These are phyloP conservation scores for Australoheros scitulus DNA, from an alignment of 2,113 vertebrate genomes.

Conservation along the genomic window DNA sequence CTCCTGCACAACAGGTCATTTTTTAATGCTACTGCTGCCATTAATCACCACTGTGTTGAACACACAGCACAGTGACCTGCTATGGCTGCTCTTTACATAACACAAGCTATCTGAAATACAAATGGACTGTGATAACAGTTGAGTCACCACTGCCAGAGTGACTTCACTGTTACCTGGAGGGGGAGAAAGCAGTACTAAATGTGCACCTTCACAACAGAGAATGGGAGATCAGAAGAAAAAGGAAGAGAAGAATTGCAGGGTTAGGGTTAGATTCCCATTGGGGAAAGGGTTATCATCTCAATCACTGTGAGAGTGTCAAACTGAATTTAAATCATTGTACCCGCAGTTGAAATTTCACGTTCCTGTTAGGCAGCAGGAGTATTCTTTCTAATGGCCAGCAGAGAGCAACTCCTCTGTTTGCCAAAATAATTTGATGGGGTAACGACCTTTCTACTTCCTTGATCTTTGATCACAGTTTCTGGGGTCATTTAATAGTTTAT, in stretches of 20 bases:
- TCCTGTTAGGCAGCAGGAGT: neutral
- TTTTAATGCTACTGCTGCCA: neutral
- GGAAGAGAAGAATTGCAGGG: neutral
- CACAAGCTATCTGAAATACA: neutral
- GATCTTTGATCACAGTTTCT: neutral
- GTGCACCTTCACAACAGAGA: neutral
- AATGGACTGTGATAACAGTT: neutral
- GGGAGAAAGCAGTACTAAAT: neutral
- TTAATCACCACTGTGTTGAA: neutral
- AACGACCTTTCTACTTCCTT: neutral
- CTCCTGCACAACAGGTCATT: neutral
- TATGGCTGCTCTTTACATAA: neutral
- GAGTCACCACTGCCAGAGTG: neutral
- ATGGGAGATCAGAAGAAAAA: neutral
- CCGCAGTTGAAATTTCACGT: too few relatives aligned
- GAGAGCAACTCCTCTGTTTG: neutral
- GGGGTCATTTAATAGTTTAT: rapidly evolving
- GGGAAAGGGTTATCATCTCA: neutral
- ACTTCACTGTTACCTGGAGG: neutral
- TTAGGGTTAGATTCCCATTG: neutral
- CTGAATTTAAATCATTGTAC: neutral
- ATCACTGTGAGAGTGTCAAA: neutral
- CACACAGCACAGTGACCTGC: neutral
- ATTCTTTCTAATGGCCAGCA: neutral
- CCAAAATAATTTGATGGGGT: neutral